These are phyloP conservation scores for Galleria mellonella DNA, from an alignment of 1,140 invertebrate species.

Conservation along the genomic window DNA sequence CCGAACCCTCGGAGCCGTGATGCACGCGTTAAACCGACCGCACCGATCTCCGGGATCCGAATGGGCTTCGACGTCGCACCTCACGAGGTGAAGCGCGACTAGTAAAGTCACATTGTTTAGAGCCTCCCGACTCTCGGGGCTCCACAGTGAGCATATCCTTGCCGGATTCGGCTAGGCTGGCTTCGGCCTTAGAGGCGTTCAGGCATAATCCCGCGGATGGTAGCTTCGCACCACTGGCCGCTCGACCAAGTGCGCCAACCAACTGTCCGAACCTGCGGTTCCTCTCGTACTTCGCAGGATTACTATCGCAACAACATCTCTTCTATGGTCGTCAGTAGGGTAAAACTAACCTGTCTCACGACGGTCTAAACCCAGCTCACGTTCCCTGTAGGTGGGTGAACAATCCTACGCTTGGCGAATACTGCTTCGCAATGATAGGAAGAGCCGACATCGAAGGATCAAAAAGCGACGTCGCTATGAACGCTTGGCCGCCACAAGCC, in stretches of 20 bases:
- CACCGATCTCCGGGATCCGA: neutral
- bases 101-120: conserved; percentile 76
- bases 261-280: conserved; percentile 84
- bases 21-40: neutral
- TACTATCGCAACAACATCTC: conserved; percentile 76
- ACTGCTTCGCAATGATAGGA: conserved; percentile 91
- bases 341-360: conserved; percentile 88
- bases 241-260: conserved; percentile 81
- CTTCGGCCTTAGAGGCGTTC: conserved; percentile 89
- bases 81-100: conserved; percentile 75
- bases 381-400: conserved; percentile 84
- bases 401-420: conserved; percentile 90
- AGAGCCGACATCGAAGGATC: conserved; percentile 91
- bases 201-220: conserved; percentile 88
- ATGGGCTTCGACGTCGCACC: conserved; percentile 1
- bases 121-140: conserved; percentile 74
- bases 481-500: conserved; percentile 89
- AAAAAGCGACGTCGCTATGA: conserved; percentile 90
- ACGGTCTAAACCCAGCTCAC: conserved; percentile 89
- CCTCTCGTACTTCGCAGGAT: conserved; percentile 77
- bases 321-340: conserved; percentile 72
- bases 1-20: conserved; percentile 77
- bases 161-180: conserved; percentile 77
- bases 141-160: conserved; percentile 68
- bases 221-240: conserved; percentile 84